Conservation (phyloP, 1,140 invertebrate genomes). For the Macrobrachium rosenbergii region DNA sequence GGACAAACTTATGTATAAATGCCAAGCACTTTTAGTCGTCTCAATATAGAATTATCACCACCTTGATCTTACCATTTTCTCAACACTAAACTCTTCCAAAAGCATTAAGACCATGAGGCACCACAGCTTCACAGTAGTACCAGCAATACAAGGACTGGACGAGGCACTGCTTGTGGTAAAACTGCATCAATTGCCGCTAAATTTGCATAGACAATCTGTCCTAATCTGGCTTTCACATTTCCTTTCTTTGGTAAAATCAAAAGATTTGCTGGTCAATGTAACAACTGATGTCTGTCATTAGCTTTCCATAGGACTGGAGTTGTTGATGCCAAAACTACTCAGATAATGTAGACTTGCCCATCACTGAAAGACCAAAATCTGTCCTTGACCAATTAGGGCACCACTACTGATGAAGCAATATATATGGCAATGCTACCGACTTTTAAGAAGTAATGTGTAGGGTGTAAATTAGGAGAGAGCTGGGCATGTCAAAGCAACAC, state of each 20-base stretch:
- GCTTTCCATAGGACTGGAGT: too few species aligned
- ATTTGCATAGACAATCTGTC: constrained; percentile 56
- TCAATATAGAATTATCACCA: constrained; percentile 29
- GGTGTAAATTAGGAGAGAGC: not conserved
- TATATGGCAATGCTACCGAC: not conserved
- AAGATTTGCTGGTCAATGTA: too few species aligned
- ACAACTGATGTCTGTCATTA: too few species aligned
- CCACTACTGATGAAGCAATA: too few species aligned
- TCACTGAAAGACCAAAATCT: too few species aligned
- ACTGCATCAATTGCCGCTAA: constrained; percentile 50
- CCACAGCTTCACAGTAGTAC: constrained; percentile 32
- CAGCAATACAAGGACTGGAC: constrained; percentile 46
- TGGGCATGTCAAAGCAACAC: not conserved
- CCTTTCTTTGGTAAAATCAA: constrained; percentile 48
- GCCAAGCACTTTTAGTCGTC: constrained; percentile 58
- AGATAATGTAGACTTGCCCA: too few species aligned
- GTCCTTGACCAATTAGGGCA: too few species aligned
- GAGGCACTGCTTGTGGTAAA: constrained; percentile 62
- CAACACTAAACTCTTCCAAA: constrained; percentile 45
- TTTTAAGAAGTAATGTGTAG: not conserved
- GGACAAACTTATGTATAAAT: constrained; percentile 61
- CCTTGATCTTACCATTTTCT: constrained; percentile 21
- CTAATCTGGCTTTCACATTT: constrained; percentile 38
- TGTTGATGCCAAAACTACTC: too few species aligned
- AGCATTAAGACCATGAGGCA: constrained; percentile 46